phyloP scores from a whole-genome alignment of 2,797 vertebrate genomes.

The Parauchenoglanis punctatus region DNA sequence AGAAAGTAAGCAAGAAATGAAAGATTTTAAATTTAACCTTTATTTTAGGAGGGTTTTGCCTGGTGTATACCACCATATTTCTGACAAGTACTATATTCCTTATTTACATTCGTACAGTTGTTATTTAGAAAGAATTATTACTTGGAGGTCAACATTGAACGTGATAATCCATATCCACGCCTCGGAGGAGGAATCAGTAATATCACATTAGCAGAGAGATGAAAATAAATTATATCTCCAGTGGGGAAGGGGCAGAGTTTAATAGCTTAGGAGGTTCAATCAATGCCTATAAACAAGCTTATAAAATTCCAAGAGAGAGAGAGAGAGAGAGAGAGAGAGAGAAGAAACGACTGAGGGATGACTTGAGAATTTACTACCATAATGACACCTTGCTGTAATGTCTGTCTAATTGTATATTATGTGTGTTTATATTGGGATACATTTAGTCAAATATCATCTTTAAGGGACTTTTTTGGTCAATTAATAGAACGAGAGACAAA shows the following conservation, averaged over 20 bases:
- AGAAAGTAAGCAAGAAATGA: too few species aligned
- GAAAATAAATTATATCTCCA: conserved; percentile 64
- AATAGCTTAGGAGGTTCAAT: conserved; percentile 70
- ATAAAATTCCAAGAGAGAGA: conserved; percentile 60
- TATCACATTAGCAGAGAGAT: conserved; percentile 73
- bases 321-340: not conserved
- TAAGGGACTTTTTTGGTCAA: not conserved
- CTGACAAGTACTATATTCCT: not conserved
- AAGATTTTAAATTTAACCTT: not conserved
- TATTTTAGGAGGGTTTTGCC: not conserved
- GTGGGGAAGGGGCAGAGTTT: conserved; percentile 63
- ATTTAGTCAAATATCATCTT: not conserved
- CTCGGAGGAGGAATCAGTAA: conserved; percentile 65
- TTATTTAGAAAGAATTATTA: conserved; percentile 24
- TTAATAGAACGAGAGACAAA: not conserved
- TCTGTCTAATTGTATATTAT: not conserved
- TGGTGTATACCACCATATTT: not conserved
- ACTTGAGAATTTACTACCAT: not conserved
- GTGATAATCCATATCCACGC: conserved; percentile 32
- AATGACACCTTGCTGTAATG: not conserved
- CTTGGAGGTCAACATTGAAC: not conserved
- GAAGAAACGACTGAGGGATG: not conserved
- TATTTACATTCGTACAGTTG: conserved; percentile 11
- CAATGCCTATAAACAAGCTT: conserved; percentile 74
- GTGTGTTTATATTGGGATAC: not conserved